These are phyloP conservation scores for Salvelinus sp. DNA, from an alignment of 2,113 vertebrate species.

Conservation along the genomic window DNA sequence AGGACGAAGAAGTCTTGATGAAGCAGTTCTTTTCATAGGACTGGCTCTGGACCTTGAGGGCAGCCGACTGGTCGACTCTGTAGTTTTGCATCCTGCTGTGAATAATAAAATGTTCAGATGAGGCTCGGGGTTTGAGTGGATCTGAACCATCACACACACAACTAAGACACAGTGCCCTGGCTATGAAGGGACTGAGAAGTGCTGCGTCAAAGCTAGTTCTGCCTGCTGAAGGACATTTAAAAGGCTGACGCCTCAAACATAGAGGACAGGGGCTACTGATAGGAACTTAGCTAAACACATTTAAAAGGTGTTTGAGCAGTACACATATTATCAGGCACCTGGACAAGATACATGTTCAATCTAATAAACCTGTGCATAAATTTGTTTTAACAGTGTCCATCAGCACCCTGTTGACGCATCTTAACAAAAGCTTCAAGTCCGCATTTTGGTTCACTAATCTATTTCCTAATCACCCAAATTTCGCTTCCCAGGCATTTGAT, in stretches of 20 bases:
- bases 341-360: conserved; percentile 20
- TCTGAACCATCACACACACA: conserved; percentile 32
- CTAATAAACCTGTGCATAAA: conserved; percentile 1
- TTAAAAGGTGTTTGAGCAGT: conserved; percentile 9
- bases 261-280: background rate
- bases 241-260: background rate
- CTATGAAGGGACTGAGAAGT: background rate
- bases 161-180: background rate
- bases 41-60: conserved; percentile 14
- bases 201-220: background rate
- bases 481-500: conserved; percentile 16
- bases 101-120: conserved; percentile 31
- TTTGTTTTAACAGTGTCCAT: background rate
- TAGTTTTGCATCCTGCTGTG: conserved; percentile 49
- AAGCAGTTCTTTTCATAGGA: conserved; percentile 38
- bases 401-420: background rate
- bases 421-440: background rate
- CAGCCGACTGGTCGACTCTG: conserved; percentile 34
- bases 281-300: background rate
- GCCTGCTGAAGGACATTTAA: background rate
- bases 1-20: conserved; percentile 27
- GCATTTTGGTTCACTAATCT: conserved; percentile 7
- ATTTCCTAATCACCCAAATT: conserved; percentile 1
- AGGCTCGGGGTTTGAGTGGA: conserved; percentile 23
- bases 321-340: background rate